phyloP scores from a whole-genome alignment of 2,113 vertebrate genomes.

The Chionodraco myersi region DNA sequence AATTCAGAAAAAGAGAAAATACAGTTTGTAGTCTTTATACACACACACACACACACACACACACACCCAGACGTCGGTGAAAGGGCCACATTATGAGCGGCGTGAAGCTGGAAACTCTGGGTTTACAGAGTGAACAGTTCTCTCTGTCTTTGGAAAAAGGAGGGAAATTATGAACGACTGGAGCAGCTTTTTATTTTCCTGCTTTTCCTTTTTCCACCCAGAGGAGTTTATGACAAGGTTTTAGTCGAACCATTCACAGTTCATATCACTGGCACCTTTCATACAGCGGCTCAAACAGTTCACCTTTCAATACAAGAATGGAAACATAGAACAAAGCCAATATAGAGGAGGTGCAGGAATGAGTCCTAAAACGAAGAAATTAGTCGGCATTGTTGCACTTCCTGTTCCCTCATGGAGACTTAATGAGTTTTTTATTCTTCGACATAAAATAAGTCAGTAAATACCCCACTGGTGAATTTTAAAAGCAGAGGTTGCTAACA shows the following conservation, averaged over 20 bases:
- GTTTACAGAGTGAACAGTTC: constrained; percentile 49
- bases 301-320: too few relatives aligned
- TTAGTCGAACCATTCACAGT: background rate
- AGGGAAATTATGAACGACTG: constrained; percentile 35
- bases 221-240: background rate
- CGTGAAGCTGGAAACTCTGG: constrained; percentile 62
- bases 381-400: too few relatives aligned
- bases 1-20: constrained; percentile 14
- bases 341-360: too few relatives aligned
- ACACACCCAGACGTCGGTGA: constrained; percentile 26
- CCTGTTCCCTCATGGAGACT: too few relatives aligned
- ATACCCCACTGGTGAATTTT: too few relatives aligned
- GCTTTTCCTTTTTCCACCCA: background rate
- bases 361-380: too few relatives aligned
- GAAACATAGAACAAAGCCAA: too few relatives aligned
- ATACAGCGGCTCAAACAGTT: background rate
- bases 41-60: constrained; percentile 7
- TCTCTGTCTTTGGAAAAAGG: constrained; percentile 52
- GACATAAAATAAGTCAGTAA: too few relatives aligned
- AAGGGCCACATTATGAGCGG: constrained; percentile 55
- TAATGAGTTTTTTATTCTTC: too few relatives aligned
- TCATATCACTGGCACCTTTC: background rate
- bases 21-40: too few relatives aligned
- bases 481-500: too few relatives aligned
- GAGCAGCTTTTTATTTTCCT: constrained; percentile 26